Conservation (phyloP, 2,888 invertebrate species). For the Artemia sp. region DNA sequence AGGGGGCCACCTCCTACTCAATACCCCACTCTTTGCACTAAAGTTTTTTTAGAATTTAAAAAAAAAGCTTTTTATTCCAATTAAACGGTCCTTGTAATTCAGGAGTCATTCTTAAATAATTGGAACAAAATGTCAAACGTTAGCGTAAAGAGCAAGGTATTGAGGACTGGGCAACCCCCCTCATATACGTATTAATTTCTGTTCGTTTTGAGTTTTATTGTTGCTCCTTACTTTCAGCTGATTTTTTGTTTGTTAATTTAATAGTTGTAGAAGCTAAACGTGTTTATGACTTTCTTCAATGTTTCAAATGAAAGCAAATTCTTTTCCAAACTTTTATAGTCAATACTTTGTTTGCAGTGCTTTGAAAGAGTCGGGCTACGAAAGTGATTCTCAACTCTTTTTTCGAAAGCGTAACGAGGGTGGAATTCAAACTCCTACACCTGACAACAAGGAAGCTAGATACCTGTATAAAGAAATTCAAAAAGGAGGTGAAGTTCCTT, state of each 20-base stretch:
- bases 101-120: no score
- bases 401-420: slow-evolving; percentile 50
- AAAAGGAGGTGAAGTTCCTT: slow-evolving; percentile 82
- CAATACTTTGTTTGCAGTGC: slow-evolving; percentile 39
- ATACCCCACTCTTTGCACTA: no score
- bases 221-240: no score
- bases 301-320: neutral
- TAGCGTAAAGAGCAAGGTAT: no score
- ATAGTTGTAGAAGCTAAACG: neutral
- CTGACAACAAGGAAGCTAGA: slow-evolving; percentile 58
- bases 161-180: no score
- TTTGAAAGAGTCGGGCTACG: slow-evolving; percentile 73
- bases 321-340: neutral
- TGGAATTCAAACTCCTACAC: slow-evolving; percentile 26
- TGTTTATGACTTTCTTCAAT: neutral
- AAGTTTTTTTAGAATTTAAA: no score
- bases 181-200: no score
- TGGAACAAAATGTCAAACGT: no score
- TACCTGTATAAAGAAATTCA: slow-evolving; percentile 73
- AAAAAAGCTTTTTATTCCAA: no score
- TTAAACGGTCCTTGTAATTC: no score
- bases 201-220: no score
- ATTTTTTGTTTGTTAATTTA: neutral
- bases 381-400: slow-evolving; percentile 72
- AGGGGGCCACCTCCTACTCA: no score